phyloP scores from a whole-genome alignment of 2,888 invertebrate genomes.

The Eilema depressum region DNA sequence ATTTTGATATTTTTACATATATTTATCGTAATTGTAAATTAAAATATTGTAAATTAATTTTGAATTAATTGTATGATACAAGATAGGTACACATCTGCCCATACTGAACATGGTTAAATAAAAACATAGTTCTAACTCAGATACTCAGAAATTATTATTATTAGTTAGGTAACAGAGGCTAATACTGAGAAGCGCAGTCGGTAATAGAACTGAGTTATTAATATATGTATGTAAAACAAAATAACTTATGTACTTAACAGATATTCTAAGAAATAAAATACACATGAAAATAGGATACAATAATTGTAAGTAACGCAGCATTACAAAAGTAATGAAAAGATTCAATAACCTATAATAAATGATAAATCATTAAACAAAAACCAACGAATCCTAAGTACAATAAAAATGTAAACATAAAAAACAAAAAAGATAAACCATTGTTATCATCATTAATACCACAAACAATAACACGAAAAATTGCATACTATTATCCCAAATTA shows the following conservation, averaged over 20 bases:
- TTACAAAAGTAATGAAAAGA: neutral
- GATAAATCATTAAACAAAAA: neutral
- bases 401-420: neutral
- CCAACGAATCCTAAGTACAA: neutral
- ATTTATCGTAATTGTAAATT: neutral
- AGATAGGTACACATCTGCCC: neutral
- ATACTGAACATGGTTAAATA: neutral
- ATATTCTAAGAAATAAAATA: too few relatives aligned
- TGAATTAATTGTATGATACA: neutral
- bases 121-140: too few relatives aligned
- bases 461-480: constrained; percentile 3
- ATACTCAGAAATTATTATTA: too few relatives aligned
- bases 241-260: too few relatives aligned
- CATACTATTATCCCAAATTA: constrained; percentile 9
- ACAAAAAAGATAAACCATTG: neutral
- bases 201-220: too few relatives aligned
- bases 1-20: neutral
- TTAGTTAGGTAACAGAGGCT: too few relatives aligned
- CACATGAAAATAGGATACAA: too few relatives aligned
- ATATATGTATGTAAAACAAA: too few relatives aligned
- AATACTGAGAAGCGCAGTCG: too few relatives aligned
- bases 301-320: too few relatives aligned
- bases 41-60: neutral
- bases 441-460: neutral
- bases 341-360: neutral